Percentiles rank a stretch among this genome's conserved stretches.
These are phyloP conservation scores for Eulithis prunata DNA, from an alignment of 2,888 invertebrate genomes.

Conservation along the genomic window DNA sequence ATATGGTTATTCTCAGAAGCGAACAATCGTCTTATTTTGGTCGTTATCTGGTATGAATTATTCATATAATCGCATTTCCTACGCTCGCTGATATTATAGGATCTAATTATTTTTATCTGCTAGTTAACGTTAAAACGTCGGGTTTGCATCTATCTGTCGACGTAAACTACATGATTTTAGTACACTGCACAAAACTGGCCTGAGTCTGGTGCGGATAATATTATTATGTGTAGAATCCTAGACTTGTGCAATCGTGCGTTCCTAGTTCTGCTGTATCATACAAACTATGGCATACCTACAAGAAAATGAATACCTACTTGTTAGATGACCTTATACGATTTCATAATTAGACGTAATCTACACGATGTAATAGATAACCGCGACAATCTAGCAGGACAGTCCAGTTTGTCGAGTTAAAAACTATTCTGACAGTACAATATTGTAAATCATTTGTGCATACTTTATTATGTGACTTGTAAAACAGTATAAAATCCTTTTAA, in stretches of 20 bases:
- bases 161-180: conserved; percentile 42
- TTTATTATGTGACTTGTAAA: too few species aligned
- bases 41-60: conserved; percentile 74
- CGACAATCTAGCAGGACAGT: too few species aligned
- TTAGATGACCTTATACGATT: too few species aligned
- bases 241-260: background rate
- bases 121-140: conserved; percentile 27
- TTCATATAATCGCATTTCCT: conserved; percentile 75
- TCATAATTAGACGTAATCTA: too few species aligned
- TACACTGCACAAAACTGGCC: conserved; percentile 18
- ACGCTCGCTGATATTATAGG: conserved; percentile 57
- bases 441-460: too few species aligned
- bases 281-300: too few species aligned
- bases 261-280: background rate
- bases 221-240: background rate
- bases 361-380: too few species aligned
- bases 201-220: background rate
- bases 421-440: too few species aligned
- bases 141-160: conserved; percentile 34
- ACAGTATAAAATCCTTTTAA: too few species aligned
- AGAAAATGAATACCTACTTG: too few species aligned
- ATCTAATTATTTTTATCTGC: conserved; percentile 60
- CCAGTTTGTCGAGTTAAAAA: too few species aligned
- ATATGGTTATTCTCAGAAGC: conserved; percentile 64
- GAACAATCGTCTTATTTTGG: conserved; percentile 76